Conservation (phyloP, 1,140 invertebrate genomes). For the Parapsyche elsis region DNA sequence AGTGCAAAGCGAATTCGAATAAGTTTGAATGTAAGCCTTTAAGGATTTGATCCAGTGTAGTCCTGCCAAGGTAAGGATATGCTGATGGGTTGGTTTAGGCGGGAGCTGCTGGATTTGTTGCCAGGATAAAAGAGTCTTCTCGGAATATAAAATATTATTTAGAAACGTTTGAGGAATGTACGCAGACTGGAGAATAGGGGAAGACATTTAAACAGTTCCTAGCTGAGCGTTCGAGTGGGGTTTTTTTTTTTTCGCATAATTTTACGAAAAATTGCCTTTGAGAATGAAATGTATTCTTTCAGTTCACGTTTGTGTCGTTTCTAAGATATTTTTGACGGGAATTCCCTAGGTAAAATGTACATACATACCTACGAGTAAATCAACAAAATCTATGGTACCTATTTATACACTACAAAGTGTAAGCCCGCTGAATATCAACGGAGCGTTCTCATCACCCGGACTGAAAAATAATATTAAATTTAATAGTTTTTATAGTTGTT, state of each 20-base stretch:
- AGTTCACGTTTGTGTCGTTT: not conserved
- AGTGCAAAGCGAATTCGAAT: not conserved
- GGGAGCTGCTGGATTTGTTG: constrained; percentile 36
- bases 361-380: not conserved
- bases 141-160: constrained; percentile 44
- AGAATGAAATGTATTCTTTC: not conserved
- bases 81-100: constrained; percentile 36
- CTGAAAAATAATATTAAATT: too few relatives aligned
- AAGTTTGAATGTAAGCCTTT: constrained; percentile 16
- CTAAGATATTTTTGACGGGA: not conserved
- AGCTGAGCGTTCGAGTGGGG: not conserved
- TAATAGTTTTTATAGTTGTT: too few relatives aligned
- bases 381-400: too few relatives aligned
- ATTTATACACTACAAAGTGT: too few relatives aligned
- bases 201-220: not conserved
- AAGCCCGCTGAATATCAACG: too few relatives aligned
- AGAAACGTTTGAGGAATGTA: not conserved
- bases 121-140: constrained; percentile 31
- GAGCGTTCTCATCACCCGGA: too few relatives aligned
- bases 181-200: not conserved
- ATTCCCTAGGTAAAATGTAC: not conserved
- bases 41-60: constrained; percentile 34
- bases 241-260: not conserved
- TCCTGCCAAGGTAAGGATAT: constrained; percentile 34
- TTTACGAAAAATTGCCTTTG: too few relatives aligned